These are phyloP conservation scores for Megastigmus dorsalis DNA, from an alignment of 2,888 invertebrate genomes.

Conservation along the genomic window DNA sequence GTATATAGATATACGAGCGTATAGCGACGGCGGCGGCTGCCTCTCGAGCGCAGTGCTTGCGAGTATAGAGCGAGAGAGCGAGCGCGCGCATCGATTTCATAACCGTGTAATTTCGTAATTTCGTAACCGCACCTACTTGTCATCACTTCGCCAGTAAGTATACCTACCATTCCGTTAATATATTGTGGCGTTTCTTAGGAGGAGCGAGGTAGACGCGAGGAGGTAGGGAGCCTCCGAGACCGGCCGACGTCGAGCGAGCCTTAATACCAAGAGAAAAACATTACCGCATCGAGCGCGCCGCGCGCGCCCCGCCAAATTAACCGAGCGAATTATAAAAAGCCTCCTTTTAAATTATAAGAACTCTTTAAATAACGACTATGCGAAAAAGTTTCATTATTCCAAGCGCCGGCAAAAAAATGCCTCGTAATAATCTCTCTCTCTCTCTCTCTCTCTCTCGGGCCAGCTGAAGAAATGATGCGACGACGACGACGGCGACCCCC, in stretches of 20 bases:
- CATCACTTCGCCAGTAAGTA: slow-evolving; percentile 49
- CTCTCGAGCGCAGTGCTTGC: too few species aligned
- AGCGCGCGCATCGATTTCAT: slow-evolving; percentile 49
- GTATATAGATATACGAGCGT: too few species aligned
- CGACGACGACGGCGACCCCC: too few species aligned
- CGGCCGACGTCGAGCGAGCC: background rate
- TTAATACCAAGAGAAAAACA: slow-evolving; percentile 13
- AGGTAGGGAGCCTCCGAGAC: too few species aligned
- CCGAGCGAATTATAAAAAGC: slow-evolving; percentile 33
- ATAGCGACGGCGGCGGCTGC: too few species aligned
- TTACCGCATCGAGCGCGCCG: slow-evolving; percentile 38
- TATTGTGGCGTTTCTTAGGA: slow-evolving; percentile 41
- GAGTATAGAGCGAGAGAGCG: background rate
- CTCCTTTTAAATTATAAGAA: slow-evolving; percentile 36
- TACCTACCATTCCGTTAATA: slow-evolving; percentile 49
- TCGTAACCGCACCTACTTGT: slow-evolving; percentile 54
- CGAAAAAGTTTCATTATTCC: slow-evolving; percentile 23
- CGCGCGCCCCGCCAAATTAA: slow-evolving; percentile 41
- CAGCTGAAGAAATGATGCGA: background rate
- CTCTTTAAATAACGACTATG: slow-evolving; percentile 24
- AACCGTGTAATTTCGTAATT: slow-evolving; percentile 53
- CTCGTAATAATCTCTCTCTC: background rate
- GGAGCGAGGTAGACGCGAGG: background rate
- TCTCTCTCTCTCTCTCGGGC: too few species aligned
- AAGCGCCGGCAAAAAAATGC: background rate